phyloP scores from a whole-genome alignment of 2,888 invertebrate genomes.

The Dolomedes plantarius region DNA sequence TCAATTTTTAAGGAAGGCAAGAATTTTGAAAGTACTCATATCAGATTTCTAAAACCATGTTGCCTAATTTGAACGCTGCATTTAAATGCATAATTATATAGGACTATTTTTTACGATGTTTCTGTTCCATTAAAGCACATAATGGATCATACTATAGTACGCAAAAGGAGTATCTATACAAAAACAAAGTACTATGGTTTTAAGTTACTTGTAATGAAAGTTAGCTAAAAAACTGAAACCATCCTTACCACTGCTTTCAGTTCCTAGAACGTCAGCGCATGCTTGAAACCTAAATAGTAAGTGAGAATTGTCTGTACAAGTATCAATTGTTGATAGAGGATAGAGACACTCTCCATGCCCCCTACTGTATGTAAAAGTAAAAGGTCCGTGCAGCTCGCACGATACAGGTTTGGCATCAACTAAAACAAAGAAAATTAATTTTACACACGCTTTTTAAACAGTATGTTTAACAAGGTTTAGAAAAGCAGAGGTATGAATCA shows the following conservation, averaged over 20 bases:
- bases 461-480: not conserved
- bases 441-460: not conserved
- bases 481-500: too few relatives aligned
- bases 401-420: constrained; percentile 89
- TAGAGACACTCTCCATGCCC: constrained; percentile 89
- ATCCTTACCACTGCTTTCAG: constrained; percentile 88
- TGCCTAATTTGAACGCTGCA: too few relatives aligned
- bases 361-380: constrained; percentile 94
- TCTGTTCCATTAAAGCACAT: too few relatives aligned
- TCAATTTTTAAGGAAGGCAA: too few relatives aligned
- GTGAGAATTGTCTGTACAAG: constrained; percentile 93
- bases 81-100: too few relatives aligned
- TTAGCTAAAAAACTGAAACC: too few relatives aligned
- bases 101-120: too few relatives aligned
- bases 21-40: too few relatives aligned
- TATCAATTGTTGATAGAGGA: constrained; percentile 93
- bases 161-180: not conserved
- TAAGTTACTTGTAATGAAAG: not conserved
- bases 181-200: too few relatives aligned
- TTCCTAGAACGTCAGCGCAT: constrained; percentile 92
- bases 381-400: constrained; percentile 92
- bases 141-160: too few relatives aligned
- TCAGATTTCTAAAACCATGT: too few relatives aligned
- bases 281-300: constrained; percentile 94
- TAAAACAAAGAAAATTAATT: too few relatives aligned